phyloP scores from a whole-genome alignment of 2,113 vertebrate species.

The Sinocyclocheilus anophthalmus region DNA sequence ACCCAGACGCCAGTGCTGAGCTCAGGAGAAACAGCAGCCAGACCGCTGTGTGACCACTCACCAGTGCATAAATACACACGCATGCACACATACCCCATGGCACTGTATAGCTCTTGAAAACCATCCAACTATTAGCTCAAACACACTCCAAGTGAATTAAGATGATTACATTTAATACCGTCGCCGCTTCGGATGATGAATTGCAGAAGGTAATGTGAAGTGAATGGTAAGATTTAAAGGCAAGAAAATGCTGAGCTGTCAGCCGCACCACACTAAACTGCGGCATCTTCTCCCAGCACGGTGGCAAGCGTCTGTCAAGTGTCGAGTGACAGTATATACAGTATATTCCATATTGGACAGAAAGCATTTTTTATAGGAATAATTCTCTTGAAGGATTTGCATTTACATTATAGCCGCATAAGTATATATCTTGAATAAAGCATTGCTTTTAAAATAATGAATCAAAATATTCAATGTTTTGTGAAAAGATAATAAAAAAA shows the following conservation, averaged over 20 bases:
- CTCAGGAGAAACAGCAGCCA: constrained; percentile 37
- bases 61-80: background rate
- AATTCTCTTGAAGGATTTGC: background rate
- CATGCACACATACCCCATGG: background rate
- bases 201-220: constrained; percentile 7
- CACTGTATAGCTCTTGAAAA: constrained; percentile 32
- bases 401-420: background rate
- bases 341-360: background rate
- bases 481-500: background rate
- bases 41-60: background rate
- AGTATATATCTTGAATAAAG: background rate
- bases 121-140: constrained; percentile 10
- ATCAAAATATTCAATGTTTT: background rate
- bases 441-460: background rate
- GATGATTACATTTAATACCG: constrained; percentile 41
- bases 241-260: constrained; percentile 45
- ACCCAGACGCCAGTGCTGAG: constrained; percentile 32
- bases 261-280: background rate
- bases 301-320: background rate
- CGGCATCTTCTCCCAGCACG: background rate
- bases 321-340: background rate
- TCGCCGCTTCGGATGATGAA: constrained; percentile 37
- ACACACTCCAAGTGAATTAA: constrained; percentile 47
- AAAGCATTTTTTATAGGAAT: background rate
- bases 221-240: constrained; percentile 43